These are phyloP conservation scores for Idris sp. DNA, from an alignment of 1,140 invertebrate species.

Conservation along the genomic window DNA sequence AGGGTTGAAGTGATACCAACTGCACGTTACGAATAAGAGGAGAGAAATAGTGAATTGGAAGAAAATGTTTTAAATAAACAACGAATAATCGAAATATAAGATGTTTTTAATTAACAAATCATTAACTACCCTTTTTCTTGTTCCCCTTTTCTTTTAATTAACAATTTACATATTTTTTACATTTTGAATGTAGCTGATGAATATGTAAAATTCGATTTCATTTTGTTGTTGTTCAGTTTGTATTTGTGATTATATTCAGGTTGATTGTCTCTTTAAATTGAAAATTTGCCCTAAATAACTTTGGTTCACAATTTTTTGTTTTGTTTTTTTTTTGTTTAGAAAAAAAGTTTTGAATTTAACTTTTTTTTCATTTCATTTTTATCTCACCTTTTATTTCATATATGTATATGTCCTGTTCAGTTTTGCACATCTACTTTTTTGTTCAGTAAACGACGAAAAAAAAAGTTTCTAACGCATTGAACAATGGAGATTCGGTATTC, in stretches of 20 bases:
- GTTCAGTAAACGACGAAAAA: conserved; percentile 31
- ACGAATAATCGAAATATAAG: conserved; percentile 72
- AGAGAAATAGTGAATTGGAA: conserved; percentile 43
- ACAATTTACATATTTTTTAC: neutral
- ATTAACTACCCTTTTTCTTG: neutral
- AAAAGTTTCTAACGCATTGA: conserved; percentile 27
- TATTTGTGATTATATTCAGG: too few relatives aligned
- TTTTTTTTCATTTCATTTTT: conserved; percentile 4
- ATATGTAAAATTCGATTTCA: too few relatives aligned
- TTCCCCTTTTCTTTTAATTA: neutral
- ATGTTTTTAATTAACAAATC: conserved; percentile 47
- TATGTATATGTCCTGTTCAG: conserved; percentile 33
- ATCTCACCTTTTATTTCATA: conserved; percentile 39
- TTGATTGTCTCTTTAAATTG: too few relatives aligned
- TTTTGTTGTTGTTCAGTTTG: too few relatives aligned
- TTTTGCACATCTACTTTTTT: conserved; percentile 35
- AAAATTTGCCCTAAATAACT: too few relatives aligned
- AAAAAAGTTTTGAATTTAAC: too few relatives aligned
- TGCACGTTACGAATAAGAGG: conserved; percentile 42
- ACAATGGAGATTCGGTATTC: conserved; percentile 50
- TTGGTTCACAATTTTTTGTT: too few relatives aligned
- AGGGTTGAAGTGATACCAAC: conserved; percentile 53
- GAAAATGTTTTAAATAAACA: conserved; percentile 75
- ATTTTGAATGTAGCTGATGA: too few relatives aligned
- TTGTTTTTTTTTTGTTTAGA: too few relatives aligned